phyloP scores from a whole-genome alignment of 2,797 vertebrate species.

The Acanthornis magna region DNA sequence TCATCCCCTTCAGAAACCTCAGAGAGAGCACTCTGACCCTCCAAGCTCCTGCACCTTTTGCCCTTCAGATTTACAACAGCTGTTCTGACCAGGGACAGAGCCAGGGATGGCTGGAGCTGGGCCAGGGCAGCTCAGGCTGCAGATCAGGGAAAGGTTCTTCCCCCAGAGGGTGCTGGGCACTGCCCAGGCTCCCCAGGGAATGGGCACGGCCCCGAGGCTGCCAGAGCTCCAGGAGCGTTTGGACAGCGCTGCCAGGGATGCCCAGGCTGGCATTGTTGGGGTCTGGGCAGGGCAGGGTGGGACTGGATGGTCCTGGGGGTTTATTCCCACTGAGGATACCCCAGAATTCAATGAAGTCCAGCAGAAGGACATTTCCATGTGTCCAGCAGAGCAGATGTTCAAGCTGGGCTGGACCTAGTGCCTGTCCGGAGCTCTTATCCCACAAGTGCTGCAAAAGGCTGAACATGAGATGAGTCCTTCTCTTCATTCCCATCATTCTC shows the following conservation, averaged over 20 bases:
- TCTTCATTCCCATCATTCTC: background rate
- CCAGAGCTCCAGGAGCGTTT: background rate
- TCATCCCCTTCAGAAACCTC: background rate
- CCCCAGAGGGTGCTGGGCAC: background rate
- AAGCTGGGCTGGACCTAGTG: background rate
- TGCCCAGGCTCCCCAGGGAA: background rate
- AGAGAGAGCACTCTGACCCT: background rate
- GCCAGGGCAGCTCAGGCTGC: background rate
- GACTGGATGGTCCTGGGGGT: rapidly evolving
- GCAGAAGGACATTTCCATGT: background rate
- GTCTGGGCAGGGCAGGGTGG: background rate
- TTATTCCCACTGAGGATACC: background rate
- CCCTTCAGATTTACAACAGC: background rate
- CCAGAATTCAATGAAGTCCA: background rate
- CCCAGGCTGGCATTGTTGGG: background rate
- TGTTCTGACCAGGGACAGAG: background rate
- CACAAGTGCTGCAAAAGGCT: rapidly evolving
- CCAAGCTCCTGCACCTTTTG: background rate
- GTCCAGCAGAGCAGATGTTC: background rate
- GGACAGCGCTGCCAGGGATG: background rate
- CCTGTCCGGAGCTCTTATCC: background rate
- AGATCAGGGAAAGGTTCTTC: background rate
- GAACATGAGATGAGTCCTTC: background rate
- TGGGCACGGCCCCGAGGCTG: background rate
- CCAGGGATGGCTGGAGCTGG: background rate